phyloP scores from a whole-genome alignment of 2,888 invertebrate genomes.

The Rapana venosa region DNA sequence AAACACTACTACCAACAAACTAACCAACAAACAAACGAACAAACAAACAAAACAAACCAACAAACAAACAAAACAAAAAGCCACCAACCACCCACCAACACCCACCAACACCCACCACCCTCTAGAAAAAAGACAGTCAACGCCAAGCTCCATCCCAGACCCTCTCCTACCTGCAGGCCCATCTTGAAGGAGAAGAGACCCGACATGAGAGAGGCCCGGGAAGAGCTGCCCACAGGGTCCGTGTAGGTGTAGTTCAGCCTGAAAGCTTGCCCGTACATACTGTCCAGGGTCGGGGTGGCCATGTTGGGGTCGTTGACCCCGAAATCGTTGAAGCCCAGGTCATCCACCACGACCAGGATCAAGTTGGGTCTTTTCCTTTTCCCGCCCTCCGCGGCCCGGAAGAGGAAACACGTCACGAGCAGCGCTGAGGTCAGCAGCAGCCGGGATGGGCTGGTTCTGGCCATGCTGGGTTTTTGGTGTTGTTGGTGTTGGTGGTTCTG shows the following conservation, averaged over 20 bases:
- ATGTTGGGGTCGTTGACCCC: conserved; percentile 77
- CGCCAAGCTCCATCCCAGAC: too few species aligned
- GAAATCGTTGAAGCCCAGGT: conserved; percentile 76
- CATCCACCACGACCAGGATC: conserved; percentile 51
- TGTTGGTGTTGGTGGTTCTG: too few species aligned
- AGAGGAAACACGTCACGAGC: conserved; percentile 49
- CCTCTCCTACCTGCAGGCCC: conserved; percentile 15
- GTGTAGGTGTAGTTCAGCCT: conserved; percentile 77
- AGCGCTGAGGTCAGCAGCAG: neutral
- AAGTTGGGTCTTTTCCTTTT: conserved; percentile 45
- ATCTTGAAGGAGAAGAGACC: conserved; percentile 14
- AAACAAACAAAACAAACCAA: too few species aligned
- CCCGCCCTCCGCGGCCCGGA: conserved; percentile 53
- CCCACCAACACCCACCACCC: too few species aligned
- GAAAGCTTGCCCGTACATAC: conserved; percentile 73
- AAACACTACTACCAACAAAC: too few species aligned
- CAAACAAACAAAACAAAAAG: too few species aligned
- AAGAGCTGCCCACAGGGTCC: conserved; percentile 74
- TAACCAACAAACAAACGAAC: too few species aligned
- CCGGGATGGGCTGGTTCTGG: neutral
- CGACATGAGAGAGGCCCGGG: conserved; percentile 49
- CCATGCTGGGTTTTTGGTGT: neutral
- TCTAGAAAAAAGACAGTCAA: too few species aligned
- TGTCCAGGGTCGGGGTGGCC: conserved; percentile 75
- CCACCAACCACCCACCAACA: too few species aligned